Evolutionary conservation across 1,140 invertebrate species (phyloP).

Genomic region (Aphaenogaster floridana): DNA sequence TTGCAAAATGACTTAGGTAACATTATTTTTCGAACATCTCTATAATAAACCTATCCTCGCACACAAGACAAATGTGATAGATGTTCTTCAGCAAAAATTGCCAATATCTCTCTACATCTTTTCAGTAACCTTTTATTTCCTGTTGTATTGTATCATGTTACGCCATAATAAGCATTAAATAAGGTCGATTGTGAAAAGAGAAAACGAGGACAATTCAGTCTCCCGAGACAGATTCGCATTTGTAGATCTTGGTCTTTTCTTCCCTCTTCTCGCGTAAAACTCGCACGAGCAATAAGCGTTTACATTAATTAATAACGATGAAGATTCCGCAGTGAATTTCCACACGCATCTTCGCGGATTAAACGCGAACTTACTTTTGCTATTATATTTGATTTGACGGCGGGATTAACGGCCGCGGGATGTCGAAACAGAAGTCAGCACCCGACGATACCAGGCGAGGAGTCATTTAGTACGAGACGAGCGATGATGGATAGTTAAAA

Average conservation of each 20-base stretch:
- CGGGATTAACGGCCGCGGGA: slow-evolving; percentile 30
- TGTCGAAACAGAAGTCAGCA: slow-evolving; percentile 56
- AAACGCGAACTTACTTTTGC: slow-evolving; percentile 1
- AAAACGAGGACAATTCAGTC: background rate
- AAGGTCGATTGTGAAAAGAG: background rate
- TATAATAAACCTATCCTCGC: background rate
- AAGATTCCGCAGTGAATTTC: background rate
- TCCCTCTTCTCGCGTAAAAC: background rate
- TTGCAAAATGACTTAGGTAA: background rate
- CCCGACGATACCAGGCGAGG: slow-evolving; percentile 53
- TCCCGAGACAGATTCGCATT: background rate
- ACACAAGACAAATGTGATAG: background rate
- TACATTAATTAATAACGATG: background rate
- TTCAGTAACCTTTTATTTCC: background rate
- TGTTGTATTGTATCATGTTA: background rate
- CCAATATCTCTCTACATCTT: background rate
- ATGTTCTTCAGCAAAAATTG: background rate
- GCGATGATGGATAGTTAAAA: slow-evolving; percentile 82
- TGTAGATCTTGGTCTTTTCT: background rate
- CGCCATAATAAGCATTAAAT: background rate
- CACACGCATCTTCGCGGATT: background rate
- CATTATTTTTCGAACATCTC: background rate
- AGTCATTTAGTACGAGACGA: slow-evolving; percentile 62
- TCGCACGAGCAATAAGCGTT: background rate
- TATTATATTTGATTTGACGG: slow-evolving; percentile 36